Evolutionary conservation across 1,140 invertebrate species (phyloP), one percentile per base, ranked within the genome.

Genomic region (Euura lappo): DNA sequence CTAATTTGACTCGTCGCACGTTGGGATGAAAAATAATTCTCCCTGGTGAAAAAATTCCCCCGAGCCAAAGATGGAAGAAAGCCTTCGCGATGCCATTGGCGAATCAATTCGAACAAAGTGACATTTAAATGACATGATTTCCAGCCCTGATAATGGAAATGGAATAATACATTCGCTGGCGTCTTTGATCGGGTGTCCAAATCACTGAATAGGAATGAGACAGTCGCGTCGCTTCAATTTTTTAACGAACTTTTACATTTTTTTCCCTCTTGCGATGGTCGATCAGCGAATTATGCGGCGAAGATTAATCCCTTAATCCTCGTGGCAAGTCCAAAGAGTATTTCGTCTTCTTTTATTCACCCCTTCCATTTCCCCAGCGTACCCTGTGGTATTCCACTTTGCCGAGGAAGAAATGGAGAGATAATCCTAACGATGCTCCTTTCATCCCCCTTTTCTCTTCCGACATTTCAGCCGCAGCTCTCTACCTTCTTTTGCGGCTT

Each of bases 91-190:
- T n/a, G 3, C 13, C 51, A n/a, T n/a, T 60, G 8, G 8, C 8
- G 13, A 60, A 60, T 60, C 51, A n/a, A 60, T 60, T 60, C 51
- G 51, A n/a, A 68, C 66, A 68, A 28, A 68, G 66, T 28, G 44
- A 68, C 13, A 68, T 68, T 68, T 68, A 68, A 42, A 68, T 68
- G 66, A 10, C 28, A 68, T 44, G 44, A 68, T 68, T 44, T 68
- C 28, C 66, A 8, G 7, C 66, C 28, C 28, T 28, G 66, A 68
- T 68, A 68, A 68, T 68, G 66, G 13, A 68, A 68, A 68, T 68
- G 66, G 66, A 68, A 28, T 28, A 68, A 68, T 68, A 68, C 66
- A 68, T 68, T 68, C 66, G 44, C 42, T 11, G 66, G 10, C 66
- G 28, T 28, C 28, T 28, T 28, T 28, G 28, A 28, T 28, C 28